Evolutionary conservation across 2,888 invertebrate genomes (phyloP).

Genomic region (Tetheella fluctuosa): DNA sequence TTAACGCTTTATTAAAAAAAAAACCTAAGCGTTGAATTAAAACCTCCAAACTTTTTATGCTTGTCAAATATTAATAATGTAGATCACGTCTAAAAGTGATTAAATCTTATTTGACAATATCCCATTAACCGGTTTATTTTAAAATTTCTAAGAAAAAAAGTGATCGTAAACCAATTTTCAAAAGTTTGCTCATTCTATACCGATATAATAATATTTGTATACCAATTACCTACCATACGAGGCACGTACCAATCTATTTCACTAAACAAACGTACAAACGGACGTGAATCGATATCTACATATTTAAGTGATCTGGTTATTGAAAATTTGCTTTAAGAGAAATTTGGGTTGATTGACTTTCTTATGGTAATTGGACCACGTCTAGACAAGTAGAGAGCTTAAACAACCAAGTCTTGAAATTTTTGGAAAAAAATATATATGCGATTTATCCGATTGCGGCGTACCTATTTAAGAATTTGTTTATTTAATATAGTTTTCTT

Average conservation of each 20-base stretch:
- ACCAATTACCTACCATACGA: constrained; percentile 34
- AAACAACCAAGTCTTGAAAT: too few relatives aligned
- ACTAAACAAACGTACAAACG: constrained; percentile 22
- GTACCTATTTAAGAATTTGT: too few relatives aligned
- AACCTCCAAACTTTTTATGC: too few relatives aligned
- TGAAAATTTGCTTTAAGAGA: constrained; percentile 38
- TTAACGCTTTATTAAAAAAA: too few relatives aligned
- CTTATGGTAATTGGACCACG: constrained; percentile 14
- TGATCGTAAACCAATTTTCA: constrained; percentile 16
- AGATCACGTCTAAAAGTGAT: neutral
- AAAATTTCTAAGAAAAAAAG: neutral
- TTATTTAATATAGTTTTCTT: too few relatives aligned
- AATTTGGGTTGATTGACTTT: constrained; percentile 40
- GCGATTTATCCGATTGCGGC: too few relatives aligned
- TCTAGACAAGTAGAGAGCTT: too few relatives aligned
- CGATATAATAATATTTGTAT: constrained; percentile 42
- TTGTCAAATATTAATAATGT: too few relatives aligned
- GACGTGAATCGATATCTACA: constrained; percentile 17
- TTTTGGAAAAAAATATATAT: too few relatives aligned
- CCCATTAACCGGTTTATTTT: neutral
- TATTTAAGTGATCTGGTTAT: constrained; percentile 34
- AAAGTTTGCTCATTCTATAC: constrained; percentile 20
- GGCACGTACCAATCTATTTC: constrained; percentile 24
- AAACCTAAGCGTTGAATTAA: too few relatives aligned
- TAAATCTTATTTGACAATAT: neutral